A percentile compares a stretch with the other conserved stretches of the same genome.
Conservation (phyloP, 2,888 invertebrate species). For the Oasisia sp. region DNA sequence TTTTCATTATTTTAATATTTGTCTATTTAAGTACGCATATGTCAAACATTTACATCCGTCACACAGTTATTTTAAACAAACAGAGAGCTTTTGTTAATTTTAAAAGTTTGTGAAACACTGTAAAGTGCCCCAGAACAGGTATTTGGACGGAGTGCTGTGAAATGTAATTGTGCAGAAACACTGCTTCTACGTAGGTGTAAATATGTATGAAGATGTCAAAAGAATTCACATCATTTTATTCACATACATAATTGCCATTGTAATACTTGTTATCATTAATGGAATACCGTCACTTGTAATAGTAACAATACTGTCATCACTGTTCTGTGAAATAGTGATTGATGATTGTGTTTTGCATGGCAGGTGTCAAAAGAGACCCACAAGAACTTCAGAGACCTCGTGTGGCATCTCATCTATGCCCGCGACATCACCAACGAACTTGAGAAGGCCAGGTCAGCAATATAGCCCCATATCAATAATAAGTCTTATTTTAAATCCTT, state of each 20-base stretch:
- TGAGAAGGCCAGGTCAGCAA: conserved; percentile 63
- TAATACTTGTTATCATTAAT: no score
- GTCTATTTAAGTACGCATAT: no score
- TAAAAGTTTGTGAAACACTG: no score
- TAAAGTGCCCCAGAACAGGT: no score
- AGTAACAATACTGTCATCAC: no score
- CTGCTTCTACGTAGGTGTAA: neutral
- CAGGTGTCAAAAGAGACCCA: conserved; percentile 65
- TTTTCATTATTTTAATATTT: no score
- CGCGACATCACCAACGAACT: conserved; percentile 65
- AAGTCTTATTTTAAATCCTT: neutral
- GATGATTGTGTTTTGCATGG: neutral
- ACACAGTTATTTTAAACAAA: no score
- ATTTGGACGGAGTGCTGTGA: neutral
- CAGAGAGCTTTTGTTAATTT: no score
- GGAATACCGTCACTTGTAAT: no score
- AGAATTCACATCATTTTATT: neutral
- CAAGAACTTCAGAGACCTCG: conserved; percentile 62
- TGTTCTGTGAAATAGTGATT: no score
- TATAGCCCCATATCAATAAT: neutral
- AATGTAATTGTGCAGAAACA: neutral
- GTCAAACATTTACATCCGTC: no score
- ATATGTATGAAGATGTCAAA: neutral
- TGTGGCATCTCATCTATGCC: conserved; percentile 66
- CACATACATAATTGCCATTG: neutral